Conservation (phyloP, 2,888 invertebrate genomes). For the Chrysolina haemoptera region DNA sequence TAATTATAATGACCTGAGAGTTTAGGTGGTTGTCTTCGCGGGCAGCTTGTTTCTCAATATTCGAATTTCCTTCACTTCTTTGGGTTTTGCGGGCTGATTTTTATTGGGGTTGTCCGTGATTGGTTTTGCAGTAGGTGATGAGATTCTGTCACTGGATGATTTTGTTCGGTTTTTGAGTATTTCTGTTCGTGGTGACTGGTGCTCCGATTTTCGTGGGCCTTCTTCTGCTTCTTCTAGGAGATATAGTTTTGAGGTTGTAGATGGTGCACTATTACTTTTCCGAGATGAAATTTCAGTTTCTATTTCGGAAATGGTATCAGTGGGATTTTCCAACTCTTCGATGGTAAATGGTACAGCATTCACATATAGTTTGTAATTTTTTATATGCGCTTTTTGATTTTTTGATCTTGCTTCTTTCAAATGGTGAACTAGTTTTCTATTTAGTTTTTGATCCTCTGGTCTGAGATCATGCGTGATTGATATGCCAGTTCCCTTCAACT, state of each 20-base stretch:
- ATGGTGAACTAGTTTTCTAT: too few species aligned
- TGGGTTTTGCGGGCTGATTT: background rate
- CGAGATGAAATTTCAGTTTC: too few species aligned
- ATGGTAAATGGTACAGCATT: too few species aligned
- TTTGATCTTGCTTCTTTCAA: too few species aligned
- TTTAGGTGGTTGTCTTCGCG: background rate
- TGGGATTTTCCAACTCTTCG: too few species aligned
- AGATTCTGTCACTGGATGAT: background rate
- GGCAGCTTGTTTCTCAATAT: background rate
- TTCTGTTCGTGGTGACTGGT: conserved; percentile 1
- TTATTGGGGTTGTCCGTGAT: background rate
- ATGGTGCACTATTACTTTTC: conserved; percentile 8
- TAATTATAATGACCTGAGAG: background rate
- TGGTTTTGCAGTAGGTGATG: background rate
- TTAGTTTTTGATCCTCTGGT: too few species aligned
- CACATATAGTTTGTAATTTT: too few species aligned
- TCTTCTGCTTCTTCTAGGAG: conserved; percentile 1
- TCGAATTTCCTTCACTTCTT: background rate
- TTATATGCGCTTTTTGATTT: too few species aligned
- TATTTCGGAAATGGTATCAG: too few species aligned
- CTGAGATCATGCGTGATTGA: too few species aligned
- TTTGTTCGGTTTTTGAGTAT: background rate
- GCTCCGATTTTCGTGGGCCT: background rate
- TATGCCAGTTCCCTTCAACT: too few species aligned
- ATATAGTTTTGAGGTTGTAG: background rate